These are phyloP conservation scores for Coleophora flavipennella DNA, from an alignment of 2,888 invertebrate genomes.

Conservation along the genomic window DNA sequence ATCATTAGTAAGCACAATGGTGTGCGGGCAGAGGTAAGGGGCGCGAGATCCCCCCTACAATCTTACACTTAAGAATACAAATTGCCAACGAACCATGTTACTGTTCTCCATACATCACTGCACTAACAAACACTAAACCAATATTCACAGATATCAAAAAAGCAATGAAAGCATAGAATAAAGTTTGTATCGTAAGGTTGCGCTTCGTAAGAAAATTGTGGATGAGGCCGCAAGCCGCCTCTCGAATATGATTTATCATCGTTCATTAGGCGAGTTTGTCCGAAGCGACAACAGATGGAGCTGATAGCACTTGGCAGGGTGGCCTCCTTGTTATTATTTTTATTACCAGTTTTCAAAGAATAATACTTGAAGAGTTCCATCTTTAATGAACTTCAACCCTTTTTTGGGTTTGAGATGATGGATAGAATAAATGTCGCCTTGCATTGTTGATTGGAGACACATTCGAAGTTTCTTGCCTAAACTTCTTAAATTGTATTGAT, in stretches of 20 bases:
- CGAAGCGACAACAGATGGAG: conserved; percentile 73
- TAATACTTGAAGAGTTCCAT: conserved; percentile 71
- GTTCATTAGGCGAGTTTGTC: conserved; percentile 74
- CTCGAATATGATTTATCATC: conserved; percentile 74
- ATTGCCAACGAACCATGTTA: conserved; percentile 16
- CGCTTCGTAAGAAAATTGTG: conserved; percentile 40
- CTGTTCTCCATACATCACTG: conserved; percentile 25
- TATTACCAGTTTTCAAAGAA: conserved; percentile 72
- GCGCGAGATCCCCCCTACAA: conserved; percentile 59
- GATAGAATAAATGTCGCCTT: conserved; percentile 68
- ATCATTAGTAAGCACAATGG: conserved; percentile 74
- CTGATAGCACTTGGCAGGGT: conserved; percentile 74
- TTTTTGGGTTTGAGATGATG: conserved; percentile 65
- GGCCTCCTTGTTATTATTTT: conserved; percentile 73
- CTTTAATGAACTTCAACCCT: conserved; percentile 72
- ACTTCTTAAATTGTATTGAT: conserved; percentile 40
- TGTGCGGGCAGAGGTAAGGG: conserved; percentile 66
- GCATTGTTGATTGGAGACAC: conserved; percentile 69
- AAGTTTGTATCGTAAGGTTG: conserved; percentile 19
- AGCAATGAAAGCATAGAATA: conserved; percentile 28
- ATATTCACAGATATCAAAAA: conserved; percentile 2
- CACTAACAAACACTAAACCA: neutral
- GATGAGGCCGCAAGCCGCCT: conserved; percentile 56
- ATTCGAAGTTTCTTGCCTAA: conserved; percentile 41
- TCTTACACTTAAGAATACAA: conserved; percentile 43